Base-by-base conservation (phyloP, 2,888 invertebrate genomes). In the Ariolimax columbianus region DNA sequence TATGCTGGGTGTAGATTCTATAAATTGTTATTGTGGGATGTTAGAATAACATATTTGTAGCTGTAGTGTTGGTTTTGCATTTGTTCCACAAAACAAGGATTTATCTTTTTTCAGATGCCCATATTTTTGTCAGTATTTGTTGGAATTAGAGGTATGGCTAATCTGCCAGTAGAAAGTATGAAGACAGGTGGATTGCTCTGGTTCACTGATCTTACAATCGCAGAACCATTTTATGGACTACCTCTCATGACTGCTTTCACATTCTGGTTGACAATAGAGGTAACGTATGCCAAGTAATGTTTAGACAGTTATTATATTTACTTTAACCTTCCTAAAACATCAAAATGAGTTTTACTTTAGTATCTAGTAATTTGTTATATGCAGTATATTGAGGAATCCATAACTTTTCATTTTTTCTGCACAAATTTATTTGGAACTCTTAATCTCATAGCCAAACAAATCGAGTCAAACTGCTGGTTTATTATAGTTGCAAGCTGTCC, bases 51-150 rank as follows among this genome's bases (percentile, higher is more conserved):
- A 4, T n/a, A 11, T 63, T 14, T 63, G n/a, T 63, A 0, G n/a
- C n/a, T 14, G n/a, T 63, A n/a, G 59, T 7, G 26, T 63, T 26
- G 17, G 59, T 63, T n/a, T 55, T 55, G 23, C 19, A 55, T 55
- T 55, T 70, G 14, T 26, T 38, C 43, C 47, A 6, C 3, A 14
- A 63, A 26, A 66, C 7, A 14, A 66, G 38, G 0, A 43, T 77
- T 43, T 72, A 14, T 36, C 79, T 30, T 82, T 6, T 87, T 89
- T 23, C 90, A 94, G 96, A 95, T 96, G 82, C 98, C 98, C 0
- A 95, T 99, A 30, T 99, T 99, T 93, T 94, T 99, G 88, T 98
- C 98, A 0, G 97, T 98, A 93, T 99, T 98, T 93, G 95, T 97
- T 95, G 97, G 97, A 0, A 94, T 99, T 77, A 95, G 97, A 90